phyloP scores from a whole-genome alignment of 2,888 invertebrate genomes.

The Dicyrtomina minuta region DNA sequence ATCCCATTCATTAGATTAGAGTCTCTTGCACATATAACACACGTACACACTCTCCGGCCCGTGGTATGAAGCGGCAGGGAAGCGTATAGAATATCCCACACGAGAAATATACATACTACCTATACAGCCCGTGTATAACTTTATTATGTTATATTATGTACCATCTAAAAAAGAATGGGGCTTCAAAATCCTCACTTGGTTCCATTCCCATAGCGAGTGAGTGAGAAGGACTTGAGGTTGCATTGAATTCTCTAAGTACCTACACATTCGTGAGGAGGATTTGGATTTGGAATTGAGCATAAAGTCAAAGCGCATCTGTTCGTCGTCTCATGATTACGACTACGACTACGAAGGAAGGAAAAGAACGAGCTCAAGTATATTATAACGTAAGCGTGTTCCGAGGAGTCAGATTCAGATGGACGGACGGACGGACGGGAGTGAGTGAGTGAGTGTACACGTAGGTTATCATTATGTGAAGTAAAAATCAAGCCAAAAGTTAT shows the following conservation, averaged over 20 bases:
- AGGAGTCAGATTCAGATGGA: no score
- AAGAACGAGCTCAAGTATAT: no score
- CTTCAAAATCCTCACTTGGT: constrained; percentile 7
- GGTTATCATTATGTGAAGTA: constrained; percentile 8
- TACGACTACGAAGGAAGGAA: no score
- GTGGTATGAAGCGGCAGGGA: no score
- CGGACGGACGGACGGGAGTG: no score
- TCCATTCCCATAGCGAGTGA: background rate
- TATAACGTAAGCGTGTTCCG: constrained; percentile 25
- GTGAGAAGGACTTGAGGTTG: background rate
- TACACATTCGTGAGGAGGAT: no score
- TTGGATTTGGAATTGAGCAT: background rate
- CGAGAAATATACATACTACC: no score
- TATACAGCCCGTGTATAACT: background rate
- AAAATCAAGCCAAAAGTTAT: no score
- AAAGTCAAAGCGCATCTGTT: constrained; percentile 26
- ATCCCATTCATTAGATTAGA: constrained; percentile 31
- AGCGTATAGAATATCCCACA: no score
- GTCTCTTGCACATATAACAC: constrained; percentile 10
- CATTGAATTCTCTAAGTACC: no score
- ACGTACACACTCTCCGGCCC: no score
- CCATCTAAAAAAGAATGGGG: background rate
- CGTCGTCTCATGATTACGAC: constrained; percentile 25
- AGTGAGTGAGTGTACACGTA: background rate
- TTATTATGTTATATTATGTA: background rate